phyloP scores from a whole-genome alignment of 1,140 invertebrate genomes.

The Diorhabda carinulata region DNA sequence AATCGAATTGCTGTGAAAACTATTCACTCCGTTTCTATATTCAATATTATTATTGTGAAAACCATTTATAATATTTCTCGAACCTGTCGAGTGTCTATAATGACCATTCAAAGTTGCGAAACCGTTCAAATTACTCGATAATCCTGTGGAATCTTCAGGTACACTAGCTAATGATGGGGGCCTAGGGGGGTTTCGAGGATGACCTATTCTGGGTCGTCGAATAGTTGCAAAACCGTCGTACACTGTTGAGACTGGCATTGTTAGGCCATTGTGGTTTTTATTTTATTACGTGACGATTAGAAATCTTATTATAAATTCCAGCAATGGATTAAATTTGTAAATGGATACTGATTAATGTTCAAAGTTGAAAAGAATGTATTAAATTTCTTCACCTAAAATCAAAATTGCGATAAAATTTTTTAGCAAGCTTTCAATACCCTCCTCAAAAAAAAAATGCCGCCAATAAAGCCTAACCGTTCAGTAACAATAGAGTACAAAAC shows the following conservation, averaged over 20 bases:
- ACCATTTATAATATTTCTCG: not conserved
- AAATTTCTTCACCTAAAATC: too few species aligned
- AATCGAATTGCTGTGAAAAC: not conserved
- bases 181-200: conserved; percentile 48
- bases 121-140: conserved; percentile 30
- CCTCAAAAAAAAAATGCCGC: too few species aligned
- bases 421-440: too few species aligned
- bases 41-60: not conserved
- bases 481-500: too few species aligned
- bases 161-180: conserved; percentile 41
- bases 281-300: too few species aligned
- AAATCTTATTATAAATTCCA: too few species aligned
- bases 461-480: too few species aligned
- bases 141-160: conserved; percentile 42
- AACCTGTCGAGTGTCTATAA: not conserved
- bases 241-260: conserved; percentile 56
- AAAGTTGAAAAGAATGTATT: too few species aligned
- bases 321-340: too few species aligned
- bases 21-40: not conserved
- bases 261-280: not conserved
- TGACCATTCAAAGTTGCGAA: not conserved
- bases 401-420: too few species aligned
- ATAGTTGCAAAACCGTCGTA: conserved; percentile 81
- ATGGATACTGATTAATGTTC: too few species aligned
- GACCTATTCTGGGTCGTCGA: conserved; percentile 54